Conservation (phyloP, 2,113 vertebrate species). For the Lampris incognitus region DNA sequence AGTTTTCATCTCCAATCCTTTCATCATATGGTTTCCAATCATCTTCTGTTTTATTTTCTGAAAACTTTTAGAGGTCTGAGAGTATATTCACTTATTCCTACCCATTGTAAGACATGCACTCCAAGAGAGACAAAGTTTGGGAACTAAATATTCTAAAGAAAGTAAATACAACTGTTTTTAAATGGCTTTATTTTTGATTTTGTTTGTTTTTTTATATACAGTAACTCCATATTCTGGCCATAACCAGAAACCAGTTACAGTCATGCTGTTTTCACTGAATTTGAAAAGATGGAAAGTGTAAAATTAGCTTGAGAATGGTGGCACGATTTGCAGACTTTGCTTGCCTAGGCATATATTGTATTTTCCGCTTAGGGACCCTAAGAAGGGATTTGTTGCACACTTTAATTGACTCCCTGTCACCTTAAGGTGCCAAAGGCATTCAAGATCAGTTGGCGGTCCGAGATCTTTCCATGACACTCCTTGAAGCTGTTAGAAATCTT, state of each 20-base stretch:
- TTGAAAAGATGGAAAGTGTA: too few species aligned
- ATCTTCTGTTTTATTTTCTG: conserved; percentile 37
- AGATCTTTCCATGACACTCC: conserved; percentile 64
- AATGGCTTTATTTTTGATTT: too few species aligned
- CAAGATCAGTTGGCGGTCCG: conserved; percentile 83
- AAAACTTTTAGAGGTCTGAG: conserved; percentile 54
- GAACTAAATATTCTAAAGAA: too few species aligned
- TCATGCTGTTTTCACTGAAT: too few species aligned
- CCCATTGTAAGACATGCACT: conserved; percentile 8
- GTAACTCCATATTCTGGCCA: too few species aligned
- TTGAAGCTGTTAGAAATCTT: conserved; percentile 77
- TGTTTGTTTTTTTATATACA: too few species aligned
- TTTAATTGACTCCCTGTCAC: conserved; percentile 62
- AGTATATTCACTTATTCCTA: conserved; percentile 2
- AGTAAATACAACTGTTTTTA: too few species aligned
- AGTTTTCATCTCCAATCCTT: conserved; percentile 67
- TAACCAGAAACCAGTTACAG: too few species aligned
- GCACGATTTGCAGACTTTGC: too few species aligned
- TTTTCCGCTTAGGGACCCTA: too few species aligned
- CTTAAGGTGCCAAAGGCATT: conserved; percentile 67
- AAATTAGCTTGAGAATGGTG: too few species aligned
- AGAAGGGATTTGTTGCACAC: neutral
- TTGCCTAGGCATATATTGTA: too few species aligned
- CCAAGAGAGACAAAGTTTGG: conserved; percentile 11
- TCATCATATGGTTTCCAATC: conserved; percentile 70